Conservation (phyloP, 2,113 vertebrate genomes). For the Ageneiosus marmoratus region DNA sequence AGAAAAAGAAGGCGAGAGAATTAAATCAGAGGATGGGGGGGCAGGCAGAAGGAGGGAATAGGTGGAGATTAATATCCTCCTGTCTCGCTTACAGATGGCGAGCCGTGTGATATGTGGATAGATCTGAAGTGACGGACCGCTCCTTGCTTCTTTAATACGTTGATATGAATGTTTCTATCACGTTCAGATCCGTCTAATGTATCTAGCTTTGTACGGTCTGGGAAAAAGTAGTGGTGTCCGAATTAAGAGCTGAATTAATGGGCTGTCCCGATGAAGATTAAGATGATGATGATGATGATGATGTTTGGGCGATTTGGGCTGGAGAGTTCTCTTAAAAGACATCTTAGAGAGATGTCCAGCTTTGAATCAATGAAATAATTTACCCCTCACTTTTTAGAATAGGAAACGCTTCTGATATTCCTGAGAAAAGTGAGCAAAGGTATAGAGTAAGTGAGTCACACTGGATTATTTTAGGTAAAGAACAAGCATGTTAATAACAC, state of each 20-base stretch:
- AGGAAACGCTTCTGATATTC: background rate
- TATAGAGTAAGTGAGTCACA: background rate
- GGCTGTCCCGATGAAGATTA: background rate
- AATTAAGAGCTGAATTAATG: conserved; percentile 13
- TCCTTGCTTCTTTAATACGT: conserved; percentile 28
- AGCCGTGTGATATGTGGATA: conserved; percentile 41
- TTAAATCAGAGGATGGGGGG: conserved; percentile 36
- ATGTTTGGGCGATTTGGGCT: background rate
- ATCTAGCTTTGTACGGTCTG: background rate
- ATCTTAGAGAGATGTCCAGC: background rate
- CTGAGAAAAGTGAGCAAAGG: background rate
- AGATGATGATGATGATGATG: background rate
- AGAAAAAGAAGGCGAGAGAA: conserved; percentile 30
- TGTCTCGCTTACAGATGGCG: conserved; percentile 53
- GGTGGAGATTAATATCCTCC: conserved; percentile 50
- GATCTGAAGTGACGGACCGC: conserved; percentile 45
- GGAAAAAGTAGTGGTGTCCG: background rate
- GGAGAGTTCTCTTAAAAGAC: background rate
- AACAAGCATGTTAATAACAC: background rate
- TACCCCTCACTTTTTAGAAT: background rate
- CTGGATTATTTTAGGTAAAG: background rate
- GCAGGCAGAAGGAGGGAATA: conserved; percentile 32
- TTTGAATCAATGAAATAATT: background rate
- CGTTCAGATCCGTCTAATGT: conserved; percentile 27
- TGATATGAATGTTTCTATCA: conserved; percentile 50